Conservation (phyloP, 2,797 vertebrate genomes). For the Natrix natrix region DNA sequence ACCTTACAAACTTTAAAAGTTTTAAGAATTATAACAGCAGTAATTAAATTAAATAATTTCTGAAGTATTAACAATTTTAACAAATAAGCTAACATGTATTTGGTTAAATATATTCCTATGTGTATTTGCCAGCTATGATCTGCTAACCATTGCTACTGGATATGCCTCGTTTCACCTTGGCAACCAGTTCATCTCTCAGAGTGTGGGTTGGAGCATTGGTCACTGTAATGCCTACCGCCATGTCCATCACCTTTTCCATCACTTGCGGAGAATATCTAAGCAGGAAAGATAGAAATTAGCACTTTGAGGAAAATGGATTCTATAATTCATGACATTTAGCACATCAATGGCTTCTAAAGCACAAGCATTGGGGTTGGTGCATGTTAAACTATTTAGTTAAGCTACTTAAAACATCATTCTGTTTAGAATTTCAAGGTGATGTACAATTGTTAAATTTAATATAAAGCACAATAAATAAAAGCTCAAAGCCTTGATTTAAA, state of each 20-base stretch:
- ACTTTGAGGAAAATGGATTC: neutral
- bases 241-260: slow-evolving; percentile 90
- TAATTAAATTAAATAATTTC: neutral
- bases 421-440: neutral
- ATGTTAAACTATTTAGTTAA: neutral
- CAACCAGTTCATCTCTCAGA: slow-evolving; percentile 84
- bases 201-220: slow-evolving; percentile 78
- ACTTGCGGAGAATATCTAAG: slow-evolving; percentile 86
- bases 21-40: neutral
- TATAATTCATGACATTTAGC: neutral
- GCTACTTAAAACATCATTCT: neutral
- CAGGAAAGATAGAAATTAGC: slow-evolving; percentile 33
- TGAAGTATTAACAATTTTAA: neutral
- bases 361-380: neutral
- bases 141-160: slow-evolving; percentile 88
- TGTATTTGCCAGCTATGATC: slow-evolving; percentile 79
- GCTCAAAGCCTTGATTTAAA: neutral
- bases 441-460: neutral
- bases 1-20: neutral
- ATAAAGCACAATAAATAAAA: neutral
- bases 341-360: neutral
- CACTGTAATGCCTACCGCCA: slow-evolving; percentile 90
- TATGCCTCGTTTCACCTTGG: slow-evolving; percentile 83
- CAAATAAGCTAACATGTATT: slow-evolving; percentile 6
- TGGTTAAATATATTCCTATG: slow-evolving; percentile 73